phyloP scores from a whole-genome alignment of 2,113 vertebrate genomes.

The Dolichotis patagonum region DNA sequence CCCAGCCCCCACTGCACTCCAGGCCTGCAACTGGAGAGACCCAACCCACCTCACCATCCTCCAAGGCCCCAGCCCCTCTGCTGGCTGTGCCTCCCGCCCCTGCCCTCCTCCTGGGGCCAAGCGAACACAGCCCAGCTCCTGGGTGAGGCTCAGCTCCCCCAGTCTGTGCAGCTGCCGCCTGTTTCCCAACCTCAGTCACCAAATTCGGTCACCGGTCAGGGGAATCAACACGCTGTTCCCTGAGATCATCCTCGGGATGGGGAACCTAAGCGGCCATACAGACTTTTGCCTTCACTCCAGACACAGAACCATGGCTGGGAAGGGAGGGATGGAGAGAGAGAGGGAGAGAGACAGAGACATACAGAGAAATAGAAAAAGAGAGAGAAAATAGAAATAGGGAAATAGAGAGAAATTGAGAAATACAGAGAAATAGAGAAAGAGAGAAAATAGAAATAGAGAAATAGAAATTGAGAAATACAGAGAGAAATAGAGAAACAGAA shows the following conservation, averaged over 20 bases:
- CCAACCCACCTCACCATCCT: neutral
- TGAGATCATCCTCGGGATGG: neutral
- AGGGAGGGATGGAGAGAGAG: too few relatives aligned
- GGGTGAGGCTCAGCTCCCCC: neutral
- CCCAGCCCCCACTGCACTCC: too few relatives aligned
- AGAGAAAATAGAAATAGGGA: too few relatives aligned
- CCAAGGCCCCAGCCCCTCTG: neutral
- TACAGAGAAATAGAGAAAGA: neutral
- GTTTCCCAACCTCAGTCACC: neutral
- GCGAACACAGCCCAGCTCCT: neutral
- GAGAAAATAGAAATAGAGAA: too few relatives aligned
- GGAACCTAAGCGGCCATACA: neutral
- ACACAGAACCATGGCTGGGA: neutral
- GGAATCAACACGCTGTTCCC: neutral
- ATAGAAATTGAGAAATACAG: too few relatives aligned
- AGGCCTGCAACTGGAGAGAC: fast-evolving
- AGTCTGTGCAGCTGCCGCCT: too few relatives aligned
- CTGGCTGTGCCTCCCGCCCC: fast-evolving
- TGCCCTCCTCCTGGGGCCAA: neutral
- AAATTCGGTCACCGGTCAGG: neutral
- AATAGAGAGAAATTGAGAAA: too few relatives aligned
- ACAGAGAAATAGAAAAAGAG: too few relatives aligned
- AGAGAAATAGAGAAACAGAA: neutral
- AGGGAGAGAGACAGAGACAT: neutral
- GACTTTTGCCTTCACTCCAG: neutral